These are phyloP conservation scores for Sebastes hopkinsi DNA, from an alignment of 2,797 vertebrate species.

Conservation along the genomic window DNA sequence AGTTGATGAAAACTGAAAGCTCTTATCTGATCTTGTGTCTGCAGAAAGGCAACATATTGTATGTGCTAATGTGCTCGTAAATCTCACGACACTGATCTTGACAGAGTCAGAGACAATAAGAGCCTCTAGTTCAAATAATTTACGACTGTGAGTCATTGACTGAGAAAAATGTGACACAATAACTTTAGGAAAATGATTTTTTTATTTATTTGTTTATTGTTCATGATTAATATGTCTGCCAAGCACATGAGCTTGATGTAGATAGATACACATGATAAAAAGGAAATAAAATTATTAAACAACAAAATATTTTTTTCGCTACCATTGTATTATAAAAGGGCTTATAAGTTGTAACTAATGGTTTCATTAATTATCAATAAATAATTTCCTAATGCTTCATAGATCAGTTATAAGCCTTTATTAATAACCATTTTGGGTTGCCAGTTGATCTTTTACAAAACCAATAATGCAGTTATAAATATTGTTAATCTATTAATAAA, in stretches of 20 bases:
- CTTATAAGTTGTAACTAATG: not conserved
- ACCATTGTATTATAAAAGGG: not conserved
- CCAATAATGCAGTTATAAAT: not conserved
- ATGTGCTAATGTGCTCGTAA: conserved; percentile 21
- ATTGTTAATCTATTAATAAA: not conserved
- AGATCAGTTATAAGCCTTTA: not conserved
- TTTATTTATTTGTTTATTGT: not conserved
- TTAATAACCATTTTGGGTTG: not conserved
- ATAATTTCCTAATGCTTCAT: not conserved
- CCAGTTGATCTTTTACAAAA: not conserved
- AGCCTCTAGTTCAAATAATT: not conserved
- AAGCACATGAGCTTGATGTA: not conserved
- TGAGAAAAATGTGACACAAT: not conserved
- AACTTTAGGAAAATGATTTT: not conserved
- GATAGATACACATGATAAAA: not conserved
- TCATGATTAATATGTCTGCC: not conserved
- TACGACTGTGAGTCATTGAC: not conserved
- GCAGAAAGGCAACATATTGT: not conserved
- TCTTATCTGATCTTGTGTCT: conserved; percentile 26
- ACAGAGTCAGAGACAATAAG: conserved; percentile 19
- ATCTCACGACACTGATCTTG: conserved; percentile 17
- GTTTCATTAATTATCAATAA: not conserved
- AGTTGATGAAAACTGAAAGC: conserved; percentile 14
- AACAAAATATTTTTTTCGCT: not conserved
- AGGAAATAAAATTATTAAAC: not conserved